These are phyloP conservation scores for Seriola quinqueradiata DNA, from an alignment of 2,113 vertebrate species.

Conservation along the genomic window DNA sequence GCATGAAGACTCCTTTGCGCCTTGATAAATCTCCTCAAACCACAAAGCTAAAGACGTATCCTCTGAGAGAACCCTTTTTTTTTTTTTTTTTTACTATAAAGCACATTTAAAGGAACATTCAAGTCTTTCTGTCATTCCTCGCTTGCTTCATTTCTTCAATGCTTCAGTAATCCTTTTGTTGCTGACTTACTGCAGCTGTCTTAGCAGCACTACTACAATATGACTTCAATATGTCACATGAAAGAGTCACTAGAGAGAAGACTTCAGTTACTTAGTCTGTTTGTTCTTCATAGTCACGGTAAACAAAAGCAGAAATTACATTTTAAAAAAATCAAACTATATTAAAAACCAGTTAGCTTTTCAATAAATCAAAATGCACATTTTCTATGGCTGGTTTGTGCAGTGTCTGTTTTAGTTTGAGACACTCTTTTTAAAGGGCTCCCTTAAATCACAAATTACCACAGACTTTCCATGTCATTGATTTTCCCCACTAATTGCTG, in stretches of 20 bases:
- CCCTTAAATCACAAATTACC: conserved; percentile 11
- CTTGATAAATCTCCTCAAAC: not conserved
- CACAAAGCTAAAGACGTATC: not conserved
- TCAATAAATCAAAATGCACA: not conserved
- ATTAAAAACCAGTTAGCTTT: not conserved
- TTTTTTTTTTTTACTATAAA: not conserved
- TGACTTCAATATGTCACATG: conserved; percentile 15
- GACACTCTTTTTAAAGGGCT: not conserved
- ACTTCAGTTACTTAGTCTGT: not conserved
- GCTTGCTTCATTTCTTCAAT: not conserved
- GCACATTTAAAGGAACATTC: not conserved
- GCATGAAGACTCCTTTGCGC: not conserved
- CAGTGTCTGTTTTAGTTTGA: not conserved
- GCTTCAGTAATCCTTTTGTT: not conserved
- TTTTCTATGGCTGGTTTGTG: not conserved
- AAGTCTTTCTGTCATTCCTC: not conserved
- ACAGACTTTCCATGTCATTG: conserved; percentile 17
- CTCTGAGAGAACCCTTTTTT: not conserved
- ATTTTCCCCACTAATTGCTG: conserved; percentile 23
- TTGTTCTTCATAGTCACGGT: conserved; percentile 11
- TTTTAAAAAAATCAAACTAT: not conserved
- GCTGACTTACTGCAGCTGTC: not conserved
- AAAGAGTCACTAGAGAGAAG: not conserved
- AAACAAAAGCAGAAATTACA: conserved; percentile 6
- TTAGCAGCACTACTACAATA: not conserved